Conservation (phyloP, 2,113 vertebrate species). For the Myanophis thanlyinensis region DNA sequence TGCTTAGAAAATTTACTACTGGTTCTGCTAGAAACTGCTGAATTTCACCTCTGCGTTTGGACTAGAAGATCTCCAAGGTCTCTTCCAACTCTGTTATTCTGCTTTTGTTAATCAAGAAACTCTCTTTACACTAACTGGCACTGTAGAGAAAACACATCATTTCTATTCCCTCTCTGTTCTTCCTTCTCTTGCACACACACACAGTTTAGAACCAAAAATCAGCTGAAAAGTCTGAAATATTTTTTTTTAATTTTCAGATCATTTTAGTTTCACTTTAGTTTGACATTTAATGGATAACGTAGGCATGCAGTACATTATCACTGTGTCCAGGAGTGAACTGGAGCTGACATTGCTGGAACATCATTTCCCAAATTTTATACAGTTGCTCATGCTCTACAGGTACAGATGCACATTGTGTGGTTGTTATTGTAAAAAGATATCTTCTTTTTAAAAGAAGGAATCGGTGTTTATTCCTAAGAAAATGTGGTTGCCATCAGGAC, state of each 20-base stretch:
- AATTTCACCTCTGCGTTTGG: too few species aligned
- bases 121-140: background rate
- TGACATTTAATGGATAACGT: background rate
- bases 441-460: background rate
- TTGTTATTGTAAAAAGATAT: background rate
- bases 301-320: background rate
- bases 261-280: background rate
- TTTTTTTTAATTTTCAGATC: background rate
- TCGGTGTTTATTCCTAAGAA: background rate
- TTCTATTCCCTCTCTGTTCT: background rate
- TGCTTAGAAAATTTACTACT: too few species aligned
- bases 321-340: background rate
- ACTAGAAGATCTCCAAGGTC: background rate
- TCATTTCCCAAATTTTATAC: background rate
- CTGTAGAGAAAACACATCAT: rapidly evolving
- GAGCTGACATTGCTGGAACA: background rate
- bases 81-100: background rate
- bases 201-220: background rate
- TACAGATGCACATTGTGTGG: background rate
- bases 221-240: background rate
- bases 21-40: too few species aligned
- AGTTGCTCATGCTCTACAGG: background rate
- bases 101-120: background rate
- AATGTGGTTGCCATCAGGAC: background rate
- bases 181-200: background rate